phyloP scores from a whole-genome alignment of 2,888 invertebrate genomes.

The Hydropsyche betteni region DNA sequence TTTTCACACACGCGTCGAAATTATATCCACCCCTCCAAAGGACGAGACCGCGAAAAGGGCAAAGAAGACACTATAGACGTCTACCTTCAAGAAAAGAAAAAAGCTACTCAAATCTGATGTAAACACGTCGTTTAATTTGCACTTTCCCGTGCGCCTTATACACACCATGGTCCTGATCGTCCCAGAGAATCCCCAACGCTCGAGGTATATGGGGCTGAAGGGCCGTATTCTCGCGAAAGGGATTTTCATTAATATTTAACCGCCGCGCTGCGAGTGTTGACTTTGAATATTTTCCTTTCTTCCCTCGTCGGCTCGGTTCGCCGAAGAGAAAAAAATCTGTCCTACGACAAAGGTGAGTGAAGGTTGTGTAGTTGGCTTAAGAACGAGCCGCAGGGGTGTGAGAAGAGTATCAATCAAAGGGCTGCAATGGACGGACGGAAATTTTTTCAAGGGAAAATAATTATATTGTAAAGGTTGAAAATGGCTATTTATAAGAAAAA shows the following conservation, averaged over 20 bases:
- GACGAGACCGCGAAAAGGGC: not conserved
- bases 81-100: slow-evolving; percentile 1
- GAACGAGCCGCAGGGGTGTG: slow-evolving; percentile 19
- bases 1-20: slow-evolving; percentile 29
- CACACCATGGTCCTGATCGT: slow-evolving; percentile 32
- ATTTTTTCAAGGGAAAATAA: slow-evolving; percentile 9
- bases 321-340: slow-evolving; percentile 19
- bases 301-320: not conserved
- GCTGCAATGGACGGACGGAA: slow-evolving; percentile 43
- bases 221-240: slow-evolving; percentile 31
- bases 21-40: slow-evolving; percentile 38
- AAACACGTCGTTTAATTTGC: slow-evolving; percentile 53
- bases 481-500: not conserved
- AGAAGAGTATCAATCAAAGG: slow-evolving; percentile 48
- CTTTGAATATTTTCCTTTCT: slow-evolving; percentile 38
- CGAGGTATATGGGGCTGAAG: slow-evolving; percentile 35
- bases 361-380: slow-evolving; percentile 10
- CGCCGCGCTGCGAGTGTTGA: not conserved
- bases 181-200: slow-evolving; percentile 21
- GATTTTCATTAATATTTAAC: slow-evolving; percentile 52
- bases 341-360: not conserved
- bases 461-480: no score
- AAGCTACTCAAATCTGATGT: slow-evolving; percentile 50
- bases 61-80: not conserved
- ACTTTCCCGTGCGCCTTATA: slow-evolving; percentile 45